These are phyloP conservation scores for Gallinago media DNA, from an alignment of 2,113 vertebrate species.

Conservation along the genomic window DNA sequence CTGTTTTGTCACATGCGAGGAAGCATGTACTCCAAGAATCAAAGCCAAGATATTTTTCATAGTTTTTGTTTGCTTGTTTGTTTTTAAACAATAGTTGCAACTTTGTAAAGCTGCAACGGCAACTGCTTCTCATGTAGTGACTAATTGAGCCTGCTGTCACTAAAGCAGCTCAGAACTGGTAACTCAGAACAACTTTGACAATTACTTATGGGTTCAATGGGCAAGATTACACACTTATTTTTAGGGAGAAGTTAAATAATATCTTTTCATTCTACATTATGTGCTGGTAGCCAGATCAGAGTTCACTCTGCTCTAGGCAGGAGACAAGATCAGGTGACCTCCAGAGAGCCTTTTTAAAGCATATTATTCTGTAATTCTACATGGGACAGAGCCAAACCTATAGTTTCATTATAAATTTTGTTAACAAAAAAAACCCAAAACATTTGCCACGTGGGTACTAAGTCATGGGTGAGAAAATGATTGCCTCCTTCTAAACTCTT, in stretches of 20 bases:
- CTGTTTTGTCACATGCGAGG: background rate
- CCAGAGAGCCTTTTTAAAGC: background rate
- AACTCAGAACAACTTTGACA: background rate
- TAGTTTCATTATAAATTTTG: background rate
- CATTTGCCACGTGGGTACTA: background rate
- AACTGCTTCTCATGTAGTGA: background rate
- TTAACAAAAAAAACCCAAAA: background rate
- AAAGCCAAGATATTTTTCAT: background rate
- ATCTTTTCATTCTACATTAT: background rate
- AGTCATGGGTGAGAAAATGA: background rate
- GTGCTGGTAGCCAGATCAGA: background rate
- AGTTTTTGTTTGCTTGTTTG: background rate
- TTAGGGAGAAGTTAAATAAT: background rate
- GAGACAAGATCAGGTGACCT: background rate
- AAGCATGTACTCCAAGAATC: background rate
- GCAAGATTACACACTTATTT: background rate
- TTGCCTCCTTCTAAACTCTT: background rate
- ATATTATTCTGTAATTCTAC: background rate
- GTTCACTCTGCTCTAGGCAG: background rate
- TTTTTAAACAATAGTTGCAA: background rate
- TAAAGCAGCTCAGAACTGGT: background rate
- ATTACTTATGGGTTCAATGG: background rate
- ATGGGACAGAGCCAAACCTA: background rate
- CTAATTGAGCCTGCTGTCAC: rapidly evolving
- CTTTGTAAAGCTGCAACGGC: background rate